Evolutionary conservation across 2,113 vertebrate genomes (phyloP).

Genomic region (Lipophrys pholis): DNA sequence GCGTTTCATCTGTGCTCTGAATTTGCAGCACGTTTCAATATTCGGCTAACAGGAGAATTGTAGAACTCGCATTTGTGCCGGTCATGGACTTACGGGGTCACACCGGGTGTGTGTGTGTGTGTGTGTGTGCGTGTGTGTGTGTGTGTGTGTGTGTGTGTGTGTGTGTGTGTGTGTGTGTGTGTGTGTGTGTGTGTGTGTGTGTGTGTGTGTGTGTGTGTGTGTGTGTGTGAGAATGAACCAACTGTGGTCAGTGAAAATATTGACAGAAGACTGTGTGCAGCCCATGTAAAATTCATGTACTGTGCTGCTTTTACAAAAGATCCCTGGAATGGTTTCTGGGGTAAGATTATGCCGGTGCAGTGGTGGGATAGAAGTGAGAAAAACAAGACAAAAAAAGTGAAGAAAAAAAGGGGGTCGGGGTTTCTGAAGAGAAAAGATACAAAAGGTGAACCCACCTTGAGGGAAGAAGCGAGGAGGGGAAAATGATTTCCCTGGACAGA

Average conservation of each 20-base stretch:
- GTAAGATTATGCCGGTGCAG: constrained; percentile 40
- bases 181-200: constrained; percentile 36
- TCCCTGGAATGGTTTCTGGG: constrained; percentile 38
- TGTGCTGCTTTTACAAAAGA: constrained; percentile 53
- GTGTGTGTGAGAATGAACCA: constrained; percentile 1
- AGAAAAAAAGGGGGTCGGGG: neutral
- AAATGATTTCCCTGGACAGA: constrained; percentile 26
- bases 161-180: constrained; percentile 41
- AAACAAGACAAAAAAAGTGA: constrained; percentile 19
- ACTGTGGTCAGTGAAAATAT: constrained; percentile 48
- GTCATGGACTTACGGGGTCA: constrained; percentile 43
- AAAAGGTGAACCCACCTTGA: constrained; percentile 22
- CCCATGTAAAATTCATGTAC: constrained; percentile 71
- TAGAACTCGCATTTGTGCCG: constrained; percentile 27
- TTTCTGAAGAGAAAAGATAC: neutral
- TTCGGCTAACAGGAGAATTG: constrained; percentile 34
- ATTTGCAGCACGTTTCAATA: constrained; percentile 40
- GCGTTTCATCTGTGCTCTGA: constrained; percentile 62
- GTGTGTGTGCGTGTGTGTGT: constrained; percentile 25
- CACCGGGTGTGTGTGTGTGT: constrained; percentile 47
- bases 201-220: constrained; percentile 17
- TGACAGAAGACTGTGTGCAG: constrained; percentile 51
- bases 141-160: constrained; percentile 31
- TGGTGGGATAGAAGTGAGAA: constrained; percentile 24
- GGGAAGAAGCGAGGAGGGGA: constrained; percentile 13